Evolutionary conservation across 2,888 invertebrate species (phyloP).

Genomic region (Plagodis pulveraria): DNA sequence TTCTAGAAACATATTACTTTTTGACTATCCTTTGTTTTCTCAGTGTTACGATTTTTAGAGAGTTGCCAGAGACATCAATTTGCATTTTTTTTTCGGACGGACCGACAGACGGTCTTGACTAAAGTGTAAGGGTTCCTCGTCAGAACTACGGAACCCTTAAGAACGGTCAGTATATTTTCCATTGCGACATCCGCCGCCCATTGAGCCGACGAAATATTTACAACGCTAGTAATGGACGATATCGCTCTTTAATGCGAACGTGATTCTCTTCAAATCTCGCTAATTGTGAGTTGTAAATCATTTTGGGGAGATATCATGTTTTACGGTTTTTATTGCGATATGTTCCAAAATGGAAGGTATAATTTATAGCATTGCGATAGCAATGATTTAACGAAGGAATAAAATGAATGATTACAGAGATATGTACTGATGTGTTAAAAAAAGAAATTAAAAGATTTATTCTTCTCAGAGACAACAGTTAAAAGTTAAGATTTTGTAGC

Average conservation of each 20-base stretch:
- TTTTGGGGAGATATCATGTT: conserved; percentile 40
- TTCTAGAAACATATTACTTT: too few species aligned
- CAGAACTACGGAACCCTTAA: too few species aligned
- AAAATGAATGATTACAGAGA: not conserved
- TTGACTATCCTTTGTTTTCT: too few species aligned
- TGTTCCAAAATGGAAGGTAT: conserved; percentile 38
- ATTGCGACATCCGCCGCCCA: conserved; percentile 26
- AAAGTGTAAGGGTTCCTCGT: too few species aligned
- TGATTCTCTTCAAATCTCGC: conserved; percentile 69
- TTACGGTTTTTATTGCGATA: conserved; percentile 46
- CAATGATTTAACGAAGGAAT: conserved; percentile 15
- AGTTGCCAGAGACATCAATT: too few species aligned
- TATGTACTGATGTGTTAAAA: too few species aligned
- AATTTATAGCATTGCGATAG: conserved; percentile 32
- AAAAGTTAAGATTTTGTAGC: too few species aligned
- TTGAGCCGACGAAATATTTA: conserved; percentile 61
- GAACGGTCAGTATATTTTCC: conserved; percentile 11
- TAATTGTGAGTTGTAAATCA: conserved; percentile 63
- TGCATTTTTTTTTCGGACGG: too few species aligned
- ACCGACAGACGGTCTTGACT: too few species aligned
- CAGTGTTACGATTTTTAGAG: too few species aligned
- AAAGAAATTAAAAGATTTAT: too few species aligned
- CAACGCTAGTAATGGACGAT: conserved; percentile 57
- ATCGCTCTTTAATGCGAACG: conserved; percentile 60
- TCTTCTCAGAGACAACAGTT: too few species aligned